phyloP scores from a whole-genome alignment of 2,888 invertebrate species.

The Drosophila colorata region DNA sequence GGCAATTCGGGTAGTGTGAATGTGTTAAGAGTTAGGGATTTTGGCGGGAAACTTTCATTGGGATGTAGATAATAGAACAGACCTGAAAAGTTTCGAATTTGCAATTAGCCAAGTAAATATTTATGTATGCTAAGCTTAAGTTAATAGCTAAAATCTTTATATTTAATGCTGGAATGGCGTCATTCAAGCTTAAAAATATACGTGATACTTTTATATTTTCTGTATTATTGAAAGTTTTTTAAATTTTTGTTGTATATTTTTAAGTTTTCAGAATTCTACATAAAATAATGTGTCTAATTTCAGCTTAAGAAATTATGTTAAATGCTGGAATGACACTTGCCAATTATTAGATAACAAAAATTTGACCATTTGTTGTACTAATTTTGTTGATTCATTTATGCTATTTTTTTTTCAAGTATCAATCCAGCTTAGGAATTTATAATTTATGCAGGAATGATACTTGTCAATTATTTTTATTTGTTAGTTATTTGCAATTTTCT shows the following conservation, averaged over 20 bases:
- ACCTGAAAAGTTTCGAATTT: conserved; percentile 75
- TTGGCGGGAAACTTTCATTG: conserved; percentile 83
- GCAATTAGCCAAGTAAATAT: conserved; percentile 39
- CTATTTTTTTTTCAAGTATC: too few relatives aligned
- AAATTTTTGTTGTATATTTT: too few relatives aligned
- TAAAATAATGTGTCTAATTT: too few relatives aligned
- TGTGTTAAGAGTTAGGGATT: conserved; percentile 76
- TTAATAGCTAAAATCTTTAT: background rate
- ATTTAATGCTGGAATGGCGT: background rate
- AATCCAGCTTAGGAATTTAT: too few relatives aligned
- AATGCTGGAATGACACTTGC: conserved; percentile 5
- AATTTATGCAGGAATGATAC: background rate
- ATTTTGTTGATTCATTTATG: too few relatives aligned
- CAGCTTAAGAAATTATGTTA: background rate
- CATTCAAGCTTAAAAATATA: too few relatives aligned
- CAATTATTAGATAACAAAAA: too few relatives aligned
- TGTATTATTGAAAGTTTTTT: too few relatives aligned
- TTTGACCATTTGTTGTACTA: too few relatives aligned
- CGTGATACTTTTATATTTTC: too few relatives aligned
- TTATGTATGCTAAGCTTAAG: background rate
- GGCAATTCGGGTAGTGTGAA: conserved; percentile 80
- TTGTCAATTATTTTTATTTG: background rate
- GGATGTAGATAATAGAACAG: conserved; percentile 84
- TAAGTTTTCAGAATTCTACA: too few relatives aligned
- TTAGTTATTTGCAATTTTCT: too few relatives aligned